These are phyloP conservation scores for Pheosia gnoma DNA, from an alignment of 2,888 invertebrate genomes.

Conservation along the genomic window DNA sequence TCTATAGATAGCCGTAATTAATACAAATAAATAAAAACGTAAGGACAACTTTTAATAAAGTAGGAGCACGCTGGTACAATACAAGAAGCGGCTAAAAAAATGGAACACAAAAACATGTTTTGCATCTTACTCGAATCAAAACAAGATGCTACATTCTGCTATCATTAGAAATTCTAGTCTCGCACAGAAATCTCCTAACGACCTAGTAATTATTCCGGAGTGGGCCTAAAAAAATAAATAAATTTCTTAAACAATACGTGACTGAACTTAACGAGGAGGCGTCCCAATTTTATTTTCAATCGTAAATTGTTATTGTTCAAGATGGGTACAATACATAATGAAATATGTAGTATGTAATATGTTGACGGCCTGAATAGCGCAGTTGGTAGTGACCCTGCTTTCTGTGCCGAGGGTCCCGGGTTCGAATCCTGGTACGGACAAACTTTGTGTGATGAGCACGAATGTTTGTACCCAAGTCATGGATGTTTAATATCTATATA, in stretches of 20 bases:
- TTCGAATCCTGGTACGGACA: too few species aligned
- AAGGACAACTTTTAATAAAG: too few species aligned
- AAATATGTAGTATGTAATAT: background rate
- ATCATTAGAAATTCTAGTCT: conserved; percentile 43
- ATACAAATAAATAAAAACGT: too few species aligned
- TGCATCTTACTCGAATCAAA: background rate
- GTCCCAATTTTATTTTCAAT: conserved; percentile 30
- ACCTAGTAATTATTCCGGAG: conserved; percentile 51
- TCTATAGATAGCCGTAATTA: too few species aligned
- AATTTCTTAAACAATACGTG: conserved; percentile 52
- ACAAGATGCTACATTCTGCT: conserved; percentile 1
- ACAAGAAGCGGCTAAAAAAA: too few species aligned
- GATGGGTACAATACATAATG: background rate
- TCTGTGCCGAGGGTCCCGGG: too few species aligned
- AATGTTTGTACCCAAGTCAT: too few species aligned
- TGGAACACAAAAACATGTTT: background rate
- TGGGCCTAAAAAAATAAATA: conserved; percentile 51
- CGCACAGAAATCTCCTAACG: conserved; percentile 49
- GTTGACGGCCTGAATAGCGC: too few species aligned
- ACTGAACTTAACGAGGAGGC: conserved; percentile 35
- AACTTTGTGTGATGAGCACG: too few species aligned
- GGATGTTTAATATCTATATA: too few species aligned
- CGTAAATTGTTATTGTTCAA: conserved; percentile 36
- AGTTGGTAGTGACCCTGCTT: too few species aligned
- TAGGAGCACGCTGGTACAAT: too few species aligned